A percentile compares a stretch with the other conserved stretches of the same genome.
Evolutionary conservation across 2,113 vertebrate genomes (phyloP).

Genomic region (Ardeotis arabs): DNA sequence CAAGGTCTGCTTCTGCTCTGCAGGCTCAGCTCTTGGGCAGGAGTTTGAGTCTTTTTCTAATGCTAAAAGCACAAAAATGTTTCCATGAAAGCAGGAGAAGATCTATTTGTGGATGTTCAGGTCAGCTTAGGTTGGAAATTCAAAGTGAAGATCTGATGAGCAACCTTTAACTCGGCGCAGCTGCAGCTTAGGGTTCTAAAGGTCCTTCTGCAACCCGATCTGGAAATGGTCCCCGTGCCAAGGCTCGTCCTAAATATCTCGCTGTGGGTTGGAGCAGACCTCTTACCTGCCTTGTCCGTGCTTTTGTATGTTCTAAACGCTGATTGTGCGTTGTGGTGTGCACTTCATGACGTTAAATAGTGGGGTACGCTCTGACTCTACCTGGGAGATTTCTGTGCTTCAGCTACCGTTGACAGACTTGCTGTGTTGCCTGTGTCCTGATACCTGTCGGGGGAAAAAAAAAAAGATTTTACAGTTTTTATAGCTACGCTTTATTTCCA

Average conservation of each 20-base stretch:
- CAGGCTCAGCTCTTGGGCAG: not conserved
- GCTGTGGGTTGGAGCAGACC: fast-evolving
- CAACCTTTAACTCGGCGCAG: not conserved
- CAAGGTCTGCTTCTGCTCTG: not conserved
- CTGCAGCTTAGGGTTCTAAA: slow-evolving; percentile 10
- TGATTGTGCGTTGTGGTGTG: too few species aligned
- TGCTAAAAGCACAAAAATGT: not conserved
- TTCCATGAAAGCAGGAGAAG: not conserved
- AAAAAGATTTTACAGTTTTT: not conserved
- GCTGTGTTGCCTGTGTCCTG: not conserved
- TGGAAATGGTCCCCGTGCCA: not conserved
- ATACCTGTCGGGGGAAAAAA: not conserved
- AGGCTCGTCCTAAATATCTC: not conserved
- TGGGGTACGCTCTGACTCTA: not conserved
- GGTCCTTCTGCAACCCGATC: not conserved
- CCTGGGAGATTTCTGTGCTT: not conserved
- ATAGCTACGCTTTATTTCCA: not conserved
- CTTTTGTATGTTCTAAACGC: not conserved
- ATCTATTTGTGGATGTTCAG: slow-evolving; percentile 19
- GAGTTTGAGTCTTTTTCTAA: not conserved
- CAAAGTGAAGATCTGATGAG: not conserved
- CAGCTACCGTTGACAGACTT: fast-evolving
- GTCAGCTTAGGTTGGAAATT: slow-evolving; percentile 42
- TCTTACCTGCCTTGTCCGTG: not conserved
- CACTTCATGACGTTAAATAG: not conserved